These are phyloP conservation scores for Trochalopteron elliotii DNA, from an alignment of 2,113 vertebrate genomes.

Conservation along the genomic window DNA sequence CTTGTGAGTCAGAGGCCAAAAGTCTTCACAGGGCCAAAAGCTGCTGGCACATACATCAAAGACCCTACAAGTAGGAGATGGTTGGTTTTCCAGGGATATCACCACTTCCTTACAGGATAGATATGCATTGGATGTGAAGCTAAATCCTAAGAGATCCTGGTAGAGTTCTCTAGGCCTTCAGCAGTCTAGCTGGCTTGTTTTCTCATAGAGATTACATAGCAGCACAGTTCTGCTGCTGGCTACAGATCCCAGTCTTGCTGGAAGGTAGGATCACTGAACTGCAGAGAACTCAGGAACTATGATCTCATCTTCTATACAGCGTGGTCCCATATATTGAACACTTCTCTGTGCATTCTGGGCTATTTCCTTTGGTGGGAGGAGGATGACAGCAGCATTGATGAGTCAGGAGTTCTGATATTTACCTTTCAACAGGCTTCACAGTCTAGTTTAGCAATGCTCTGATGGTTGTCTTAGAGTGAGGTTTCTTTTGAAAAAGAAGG, in stretches of 20 bases:
- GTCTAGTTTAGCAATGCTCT: neutral
- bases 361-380: neutral
- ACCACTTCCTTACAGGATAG: neutral
- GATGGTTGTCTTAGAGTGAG: neutral
- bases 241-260: neutral
- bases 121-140: neutral
- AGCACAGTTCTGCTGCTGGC: neutral
- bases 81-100: neutral
- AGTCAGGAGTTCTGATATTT: neutral
- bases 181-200: neutral
- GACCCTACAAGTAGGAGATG: neutral
- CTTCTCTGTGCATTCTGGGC: neutral
- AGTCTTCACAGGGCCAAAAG: neutral
- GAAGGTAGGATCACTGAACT: neutral
- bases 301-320: neutral
- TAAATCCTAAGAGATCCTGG: neutral
- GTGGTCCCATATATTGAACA: neutral
- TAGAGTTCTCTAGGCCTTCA: neutral
- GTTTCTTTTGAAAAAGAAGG: neutral
- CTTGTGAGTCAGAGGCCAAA: neutral
- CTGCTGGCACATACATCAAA: neutral
- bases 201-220: neutral
- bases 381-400: neutral
- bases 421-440: neutral
- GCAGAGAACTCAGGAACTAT: neutral